phyloP scores from a whole-genome alignment of 1,140 invertebrate species.

The Paraescarpia echinospica region DNA sequence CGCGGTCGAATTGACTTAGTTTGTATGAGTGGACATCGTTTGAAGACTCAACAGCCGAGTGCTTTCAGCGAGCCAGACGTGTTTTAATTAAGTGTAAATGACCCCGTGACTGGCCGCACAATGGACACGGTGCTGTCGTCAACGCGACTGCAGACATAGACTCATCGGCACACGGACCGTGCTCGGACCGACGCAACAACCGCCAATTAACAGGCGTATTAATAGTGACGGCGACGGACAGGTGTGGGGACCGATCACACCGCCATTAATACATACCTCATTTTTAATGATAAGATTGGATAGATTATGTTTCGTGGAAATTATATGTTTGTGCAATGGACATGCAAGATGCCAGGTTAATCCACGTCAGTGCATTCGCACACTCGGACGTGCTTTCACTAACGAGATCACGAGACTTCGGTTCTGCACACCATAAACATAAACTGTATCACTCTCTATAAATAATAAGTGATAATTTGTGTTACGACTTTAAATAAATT shows the following conservation, averaged over 20 bases:
- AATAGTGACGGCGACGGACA: background rate
- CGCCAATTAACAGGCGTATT: background rate
- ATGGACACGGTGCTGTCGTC: background rate
- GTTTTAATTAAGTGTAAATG: slow-evolving; percentile 6
- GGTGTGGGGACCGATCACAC: background rate
- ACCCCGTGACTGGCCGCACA: background rate
- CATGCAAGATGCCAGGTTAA: too few relatives aligned
- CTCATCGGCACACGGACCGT: background rate
- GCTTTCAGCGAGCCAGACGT: background rate
- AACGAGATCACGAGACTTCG: too few relatives aligned
- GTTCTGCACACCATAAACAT: too few relatives aligned
- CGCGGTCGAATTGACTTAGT: background rate
- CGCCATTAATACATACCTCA: too few relatives aligned
- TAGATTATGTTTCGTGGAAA: too few relatives aligned
- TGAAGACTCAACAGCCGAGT: background rate
- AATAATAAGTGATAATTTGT: too few relatives aligned
- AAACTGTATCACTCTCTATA: too few relatives aligned
- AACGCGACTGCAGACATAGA: background rate
- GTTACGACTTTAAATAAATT: too few relatives aligned
- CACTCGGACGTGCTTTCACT: too few relatives aligned
- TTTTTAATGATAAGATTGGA: too few relatives aligned
- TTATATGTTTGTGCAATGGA: too few relatives aligned
- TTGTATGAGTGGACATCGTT: background rate
- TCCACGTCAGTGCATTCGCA: too few relatives aligned
- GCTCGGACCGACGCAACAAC: background rate